Evolutionary conservation across 2,797 vertebrate genomes (phyloP).

Genomic region (Arrhamphus sclerolepis): DNA sequence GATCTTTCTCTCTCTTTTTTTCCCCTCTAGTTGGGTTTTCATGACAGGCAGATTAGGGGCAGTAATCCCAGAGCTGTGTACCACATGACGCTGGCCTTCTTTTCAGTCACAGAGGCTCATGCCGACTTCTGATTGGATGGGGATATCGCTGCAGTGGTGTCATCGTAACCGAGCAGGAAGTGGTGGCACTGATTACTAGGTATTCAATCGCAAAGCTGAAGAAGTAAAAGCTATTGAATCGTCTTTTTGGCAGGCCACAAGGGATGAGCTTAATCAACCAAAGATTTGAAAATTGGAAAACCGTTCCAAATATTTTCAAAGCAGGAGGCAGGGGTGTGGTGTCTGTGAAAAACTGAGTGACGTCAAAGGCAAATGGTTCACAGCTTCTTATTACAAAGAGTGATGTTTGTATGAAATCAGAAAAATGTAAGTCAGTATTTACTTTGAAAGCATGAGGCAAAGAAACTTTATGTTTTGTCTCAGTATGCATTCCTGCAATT

Average conservation of each 20-base stretch:
- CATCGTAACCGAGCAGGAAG: conserved; percentile 19
- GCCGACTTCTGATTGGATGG: conserved; percentile 12
- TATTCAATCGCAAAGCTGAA: conserved; percentile 7
- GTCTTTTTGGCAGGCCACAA: no score
- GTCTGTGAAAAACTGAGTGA: no score
- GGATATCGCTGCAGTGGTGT: not conserved
- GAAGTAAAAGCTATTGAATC: not conserved
- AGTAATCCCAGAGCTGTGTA: conserved; percentile 62
- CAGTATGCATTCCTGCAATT: no score
- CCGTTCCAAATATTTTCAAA: not conserved
- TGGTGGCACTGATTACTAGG: not conserved
- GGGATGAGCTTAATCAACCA: not conserved
- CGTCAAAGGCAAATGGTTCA: no score
- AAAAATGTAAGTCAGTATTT: no score
- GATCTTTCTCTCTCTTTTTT: conserved; percentile 18
- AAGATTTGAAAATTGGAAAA: not conserved
- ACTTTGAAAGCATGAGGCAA: no score
- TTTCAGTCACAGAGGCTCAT: conserved; percentile 33
- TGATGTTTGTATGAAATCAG: no score
- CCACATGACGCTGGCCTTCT: conserved; percentile 54
- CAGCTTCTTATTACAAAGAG: no score
- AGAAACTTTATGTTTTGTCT: no score
- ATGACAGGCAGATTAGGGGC: conserved; percentile 66
- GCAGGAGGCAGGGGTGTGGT: no score
- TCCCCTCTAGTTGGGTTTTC: conserved; percentile 41